A percentile compares a stretch with the other conserved stretches of the same genome.
phyloP scores from a whole-genome alignment of 2,797 vertebrate species.

The Alouatta caraya region DNA sequence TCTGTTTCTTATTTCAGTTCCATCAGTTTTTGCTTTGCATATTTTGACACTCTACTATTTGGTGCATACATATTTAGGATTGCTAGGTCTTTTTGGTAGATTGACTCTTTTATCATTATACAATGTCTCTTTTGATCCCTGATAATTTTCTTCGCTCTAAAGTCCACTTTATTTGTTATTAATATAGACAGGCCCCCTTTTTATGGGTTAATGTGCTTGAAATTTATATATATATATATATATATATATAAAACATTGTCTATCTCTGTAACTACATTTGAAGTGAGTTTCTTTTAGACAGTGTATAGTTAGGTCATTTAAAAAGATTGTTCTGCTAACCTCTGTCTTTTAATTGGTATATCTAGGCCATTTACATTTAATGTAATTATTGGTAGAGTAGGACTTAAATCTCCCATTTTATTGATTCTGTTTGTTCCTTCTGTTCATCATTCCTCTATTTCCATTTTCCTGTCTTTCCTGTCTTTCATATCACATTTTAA shows the following conservation, averaged over 20 bases:
- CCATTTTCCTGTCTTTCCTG: background rate
- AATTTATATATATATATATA: too few species aligned
- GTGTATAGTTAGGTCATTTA: background rate
- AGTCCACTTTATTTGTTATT: background rate
- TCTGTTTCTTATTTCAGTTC: background rate
- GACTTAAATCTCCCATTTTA: background rate
- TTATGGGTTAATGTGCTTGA: background rate
- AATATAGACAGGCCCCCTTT: background rate
- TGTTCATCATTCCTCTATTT: background rate
- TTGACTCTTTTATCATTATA: background rate
- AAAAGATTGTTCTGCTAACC: background rate
- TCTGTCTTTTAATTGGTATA: background rate
- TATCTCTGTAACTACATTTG: background rate
- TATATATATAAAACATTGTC: background rate
- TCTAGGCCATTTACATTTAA: background rate
- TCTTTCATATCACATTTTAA: background rate
- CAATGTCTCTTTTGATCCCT: background rate
- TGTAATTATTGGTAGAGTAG: background rate
- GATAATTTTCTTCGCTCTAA: background rate
- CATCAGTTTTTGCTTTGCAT: background rate
- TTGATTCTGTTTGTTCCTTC: background rate
- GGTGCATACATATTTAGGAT: background rate
- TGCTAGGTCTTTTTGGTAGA: background rate
- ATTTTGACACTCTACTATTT: background rate
- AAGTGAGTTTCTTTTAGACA: background rate